These are phyloP conservation scores for Cyclina sinensis DNA, from an alignment of 1,140 invertebrate species.

Conservation along the genomic window DNA sequence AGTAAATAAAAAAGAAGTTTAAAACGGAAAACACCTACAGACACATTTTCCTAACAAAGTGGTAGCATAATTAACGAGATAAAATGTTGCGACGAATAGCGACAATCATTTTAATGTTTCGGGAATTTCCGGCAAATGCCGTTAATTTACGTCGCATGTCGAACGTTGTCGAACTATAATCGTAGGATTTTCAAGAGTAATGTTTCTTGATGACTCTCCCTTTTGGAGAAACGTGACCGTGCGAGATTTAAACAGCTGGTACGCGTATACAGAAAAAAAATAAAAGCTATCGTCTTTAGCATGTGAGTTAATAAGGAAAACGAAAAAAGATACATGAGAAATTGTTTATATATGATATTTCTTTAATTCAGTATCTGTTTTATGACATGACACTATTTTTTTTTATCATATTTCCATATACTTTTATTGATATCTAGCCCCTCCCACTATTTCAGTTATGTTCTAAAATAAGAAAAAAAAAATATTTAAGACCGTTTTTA, in stretches of 20 bases:
- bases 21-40: no score
- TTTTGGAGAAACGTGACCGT: no score
- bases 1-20: no score
- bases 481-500: neutral
- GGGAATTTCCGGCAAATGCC: no score
- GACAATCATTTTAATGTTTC: no score
- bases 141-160: no score
- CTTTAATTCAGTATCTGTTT: slow-evolving; percentile 8
- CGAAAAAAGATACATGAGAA: no score
- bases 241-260: neutral
- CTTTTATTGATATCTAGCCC: slow-evolving; percentile 3
- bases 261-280: neutral
- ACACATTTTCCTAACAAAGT: slow-evolving; percentile 22
- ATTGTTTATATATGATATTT: no score
- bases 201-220: neutral
- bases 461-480: slow-evolving; percentile 21
- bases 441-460: slow-evolving; percentile 33
- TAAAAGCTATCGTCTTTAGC: neutral
- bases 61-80: slow-evolving; percentile 29
- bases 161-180: slow-evolving; percentile 24
- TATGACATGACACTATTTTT: slow-evolving; percentile 29
- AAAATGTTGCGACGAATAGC: no score
- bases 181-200: no score
- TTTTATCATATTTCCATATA: slow-evolving; percentile 35
- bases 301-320: no score